Evolutionary conservation across 1,140 invertebrate species (phyloP).

Genomic region (Bemisia tabaci): DNA sequence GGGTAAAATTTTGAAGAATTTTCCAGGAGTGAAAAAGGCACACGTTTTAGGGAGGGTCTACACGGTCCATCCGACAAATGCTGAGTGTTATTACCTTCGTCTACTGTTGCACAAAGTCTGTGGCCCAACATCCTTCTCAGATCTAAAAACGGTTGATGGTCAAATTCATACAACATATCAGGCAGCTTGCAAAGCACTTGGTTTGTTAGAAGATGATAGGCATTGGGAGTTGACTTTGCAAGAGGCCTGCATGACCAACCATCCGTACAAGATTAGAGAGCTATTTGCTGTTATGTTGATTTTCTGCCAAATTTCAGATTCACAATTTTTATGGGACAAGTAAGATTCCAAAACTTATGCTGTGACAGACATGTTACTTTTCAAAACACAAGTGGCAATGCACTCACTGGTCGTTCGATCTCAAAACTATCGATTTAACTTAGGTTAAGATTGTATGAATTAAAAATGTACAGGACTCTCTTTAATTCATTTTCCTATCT

Average conservation of each 20-base stretch:
- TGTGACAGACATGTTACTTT: too few relatives aligned
- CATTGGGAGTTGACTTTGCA: conserved; percentile 22
- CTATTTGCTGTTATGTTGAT: conserved; percentile 16
- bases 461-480: too few relatives aligned
- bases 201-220: conserved; percentile 27
- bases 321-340: conserved; percentile 11
- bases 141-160: conserved; percentile 28
- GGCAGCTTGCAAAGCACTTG: conserved; percentile 23
- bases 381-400: too few relatives aligned
- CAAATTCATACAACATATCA: conserved; percentile 23
- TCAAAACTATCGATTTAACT: too few relatives aligned
- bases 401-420: too few relatives aligned
- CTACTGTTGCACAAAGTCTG: conserved; percentile 29
- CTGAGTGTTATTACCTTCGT: conserved; percentile 19
- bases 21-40: conserved; percentile 23
- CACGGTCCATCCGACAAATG: conserved; percentile 27
- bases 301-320: conserved; percentile 15
- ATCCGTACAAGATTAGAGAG: conserved; percentile 12
- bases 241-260: conserved; percentile 9
- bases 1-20: conserved; percentile 21
- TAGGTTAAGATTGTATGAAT: too few relatives aligned
- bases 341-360: too few relatives aligned
- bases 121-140: conserved; percentile 30
- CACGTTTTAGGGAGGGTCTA: conserved; percentile 24
- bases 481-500: too few relatives aligned